Conservation (phyloP, 2,113 vertebrate genomes). For the Lagopus leucura region DNA sequence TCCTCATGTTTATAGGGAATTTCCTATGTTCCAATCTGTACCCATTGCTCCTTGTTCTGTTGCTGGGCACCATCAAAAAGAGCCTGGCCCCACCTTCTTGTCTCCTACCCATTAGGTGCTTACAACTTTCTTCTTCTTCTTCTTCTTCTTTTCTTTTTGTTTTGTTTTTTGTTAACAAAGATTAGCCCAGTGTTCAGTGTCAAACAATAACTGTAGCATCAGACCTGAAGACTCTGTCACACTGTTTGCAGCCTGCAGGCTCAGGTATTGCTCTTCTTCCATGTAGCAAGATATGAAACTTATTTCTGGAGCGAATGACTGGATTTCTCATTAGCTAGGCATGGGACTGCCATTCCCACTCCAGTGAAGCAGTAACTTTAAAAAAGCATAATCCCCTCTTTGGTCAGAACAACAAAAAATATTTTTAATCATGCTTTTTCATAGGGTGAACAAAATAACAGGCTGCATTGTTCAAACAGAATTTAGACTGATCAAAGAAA, state of each 20-base stretch:
- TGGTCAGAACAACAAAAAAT: fast-evolving
- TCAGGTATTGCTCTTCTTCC: neutral
- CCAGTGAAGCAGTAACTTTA: neutral
- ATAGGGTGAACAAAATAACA: neutral
- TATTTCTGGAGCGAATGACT: neutral
- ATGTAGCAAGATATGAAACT: neutral
- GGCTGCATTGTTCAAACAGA: neutral
- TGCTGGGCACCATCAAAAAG: too few relatives aligned
- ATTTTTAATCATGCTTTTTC: neutral
- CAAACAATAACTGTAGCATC: neutral
- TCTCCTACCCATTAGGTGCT: too few relatives aligned
- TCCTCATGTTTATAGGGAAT: too few relatives aligned
- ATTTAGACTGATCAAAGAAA: neutral
- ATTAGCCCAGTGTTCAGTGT: neutral
- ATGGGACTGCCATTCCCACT: neutral
- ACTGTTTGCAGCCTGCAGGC: neutral
- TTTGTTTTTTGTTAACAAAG: neutral
- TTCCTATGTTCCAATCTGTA: too few relatives aligned
- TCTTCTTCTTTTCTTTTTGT: too few relatives aligned
- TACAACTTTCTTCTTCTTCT: too few relatives aligned
- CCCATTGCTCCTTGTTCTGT: too few relatives aligned
- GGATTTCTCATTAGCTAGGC: neutral
- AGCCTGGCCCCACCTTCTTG: too few relatives aligned
- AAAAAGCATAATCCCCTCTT: neutral
- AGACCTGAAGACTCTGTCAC: neutral